Base-by-base conservation (phyloP, 2,888 invertebrate genomes). In the Cheilosia scutellata region DNA sequence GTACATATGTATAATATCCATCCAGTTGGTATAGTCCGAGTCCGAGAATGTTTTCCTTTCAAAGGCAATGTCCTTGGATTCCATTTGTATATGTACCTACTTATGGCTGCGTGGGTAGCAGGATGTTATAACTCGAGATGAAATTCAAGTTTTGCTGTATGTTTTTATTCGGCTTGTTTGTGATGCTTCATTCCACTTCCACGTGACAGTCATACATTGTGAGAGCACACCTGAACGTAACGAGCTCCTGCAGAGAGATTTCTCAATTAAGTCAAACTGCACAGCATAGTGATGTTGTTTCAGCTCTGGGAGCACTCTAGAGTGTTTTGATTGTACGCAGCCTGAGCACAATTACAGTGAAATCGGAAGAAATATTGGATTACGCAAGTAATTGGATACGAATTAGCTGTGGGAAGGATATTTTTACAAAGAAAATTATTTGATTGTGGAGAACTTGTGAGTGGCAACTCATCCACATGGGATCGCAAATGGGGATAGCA, bases 161-260 rank as follows among this genome's bases (percentile, higher is more conserved):
- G 49, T 40, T 82, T 63, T 75, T 82, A 76, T 75, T 71, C 40
- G 82, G 60, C 76, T 55, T 74, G 9, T 55, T 55, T 74, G 9
- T 55, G 74, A 68, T 68, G 55, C 68, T 68, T 25, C 76, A 76
- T 68, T 68, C 40, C 76, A 76, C 71, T 65, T 82, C 58, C 37
- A 29, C 9, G 63, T 37, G 20, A 47, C 27, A 37, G 57, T 29
- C 42, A 25, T 42, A 68, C 11, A 37, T 4, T 63, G 31, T n/a
- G 33, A 51, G 7, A 44, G 20, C 58, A 16, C 82, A 82, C 58
- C 71, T 76, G 65, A 49, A n/a, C 25, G 25, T 70, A 33, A 65
- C 63, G 37, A 58, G 20, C 29, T 53, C 25, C 65, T 25, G 29
- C n/a, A 42, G 29, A 62, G 53, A 27, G 65, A 66, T 60, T 65